Base-by-base conservation (phyloP, 30 jellyfish, hydroid and myxozoan genomes). In the Morbakka virulenta region DNA sequence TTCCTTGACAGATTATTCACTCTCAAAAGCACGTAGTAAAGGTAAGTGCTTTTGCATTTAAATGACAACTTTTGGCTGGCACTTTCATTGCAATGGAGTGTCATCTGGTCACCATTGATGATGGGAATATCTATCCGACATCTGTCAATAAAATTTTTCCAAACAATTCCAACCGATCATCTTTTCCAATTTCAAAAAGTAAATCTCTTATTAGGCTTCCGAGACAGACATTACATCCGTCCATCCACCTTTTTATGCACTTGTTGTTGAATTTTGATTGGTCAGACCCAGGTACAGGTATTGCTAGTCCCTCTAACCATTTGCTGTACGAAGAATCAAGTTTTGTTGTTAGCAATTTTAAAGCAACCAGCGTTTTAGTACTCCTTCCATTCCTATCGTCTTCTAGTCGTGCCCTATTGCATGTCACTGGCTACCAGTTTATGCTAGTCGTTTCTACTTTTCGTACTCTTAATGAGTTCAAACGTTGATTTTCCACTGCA, bases 131-230 rank as follows among this genome's bases (percentile, higher is more conserved):
- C 89, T 4, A 64, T 35, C 52, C 76, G 83, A 41, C 25, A 72
- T 28, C 80, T 72, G 83, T 82, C 75, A 57, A 70, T 9, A 67
- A 79, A 79, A 67, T 30, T 35, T 50, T 50, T 67, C 69, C 91
- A 29, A 67, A 77, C 87, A 64, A 26, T 32, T 34, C 51, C 49
- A 52, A 29, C 76, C 77, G 88, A 35, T 73, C 90, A 25, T 48
- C 95, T 35, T 74, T 74, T 50, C 51, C 70, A 41, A 75, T 62
- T n/a, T n/a, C n/a, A n/a, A n/a, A n/a, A n/a, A 28, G 72, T 52
- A 74, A 84, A 74, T 47, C 85, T 65, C 51, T 84, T 84, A 35
- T 84, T 75, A 32, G 95, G 91, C 53, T 81, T 81, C 34, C 89
- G 27, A 81, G 53, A 35, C 94, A 69, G 13, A 81, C 82, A 32